phyloP scores from a whole-genome alignment of 2,797 vertebrate genomes.

The Poecilia wingei region DNA sequence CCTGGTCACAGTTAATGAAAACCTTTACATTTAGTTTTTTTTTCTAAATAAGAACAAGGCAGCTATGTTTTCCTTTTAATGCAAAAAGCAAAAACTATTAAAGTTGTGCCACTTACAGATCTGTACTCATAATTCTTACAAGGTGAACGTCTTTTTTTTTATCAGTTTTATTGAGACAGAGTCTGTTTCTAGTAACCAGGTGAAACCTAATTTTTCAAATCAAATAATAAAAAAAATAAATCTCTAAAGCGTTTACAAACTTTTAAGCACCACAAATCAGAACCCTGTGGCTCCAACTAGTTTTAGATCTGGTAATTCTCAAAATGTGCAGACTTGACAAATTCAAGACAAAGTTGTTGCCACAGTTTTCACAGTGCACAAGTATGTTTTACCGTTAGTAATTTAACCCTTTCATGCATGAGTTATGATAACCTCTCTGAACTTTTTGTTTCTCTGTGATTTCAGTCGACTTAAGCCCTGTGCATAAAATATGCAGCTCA shows the following conservation, averaged over 20 bases:
- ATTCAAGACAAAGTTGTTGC: constrained; percentile 39
- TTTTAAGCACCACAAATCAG: constrained; percentile 17
- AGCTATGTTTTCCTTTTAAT: background rate
- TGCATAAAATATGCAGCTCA: background rate
- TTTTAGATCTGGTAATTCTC: constrained; percentile 4
- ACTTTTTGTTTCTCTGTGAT: background rate
- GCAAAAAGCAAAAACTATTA: background rate
- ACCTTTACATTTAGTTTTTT: background rate
- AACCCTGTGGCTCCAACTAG: constrained; percentile 63
- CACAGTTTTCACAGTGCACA: constrained; percentile 45
- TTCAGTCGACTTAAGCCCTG: background rate
- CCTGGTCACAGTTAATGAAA: background rate
- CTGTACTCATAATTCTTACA: background rate
- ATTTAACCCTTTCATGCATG: background rate
- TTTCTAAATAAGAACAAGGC: background rate
- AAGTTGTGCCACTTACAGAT: background rate
- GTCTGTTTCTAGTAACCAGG: background rate
- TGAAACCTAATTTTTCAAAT: background rate
- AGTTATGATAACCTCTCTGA: background rate
- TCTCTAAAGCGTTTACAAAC: background rate
- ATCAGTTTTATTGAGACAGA: background rate
- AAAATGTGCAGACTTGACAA: constrained; percentile 10
- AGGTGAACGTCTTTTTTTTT: background rate
- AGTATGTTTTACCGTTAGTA: background rate
- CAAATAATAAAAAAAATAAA: background rate